These are phyloP conservation scores for Apis mellifera DNA, from an alignment of 1,140 invertebrate genomes.

Conservation along the genomic window Amel_HAv3.1 CM009931.2:12637001-12637500, in stretches of 20 bases:
- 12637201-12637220: conserved; percentile 33
- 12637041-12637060: no score
- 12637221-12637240: neutral
- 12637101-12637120: neutral
- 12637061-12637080: conserved; percentile 4
- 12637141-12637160: conserved; percentile 16
- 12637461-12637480: conserved; percentile 16
- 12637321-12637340: conserved; percentile 22
- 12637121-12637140: conserved; percentile 9
- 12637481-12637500: conserved; percentile 5
- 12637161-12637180: conserved; percentile 45
- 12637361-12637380: neutral
- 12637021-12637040: neutral
- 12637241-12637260: neutral
- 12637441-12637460: conserved; percentile 18
- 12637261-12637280: no score
- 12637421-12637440: neutral
- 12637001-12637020: neutral
- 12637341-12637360: no score
- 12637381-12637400: conserved; percentile 20
- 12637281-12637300: neutral
- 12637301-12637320: conserved; percentile 23
- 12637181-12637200: conserved; percentile 41
- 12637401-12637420: conserved; percentile 19
- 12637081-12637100: conserved; percentile 13